These are phyloP conservation scores for Macropus fuliginosus DNA, from an alignment of 2,797 vertebrate genomes.

Conservation along the genomic window DNA sequence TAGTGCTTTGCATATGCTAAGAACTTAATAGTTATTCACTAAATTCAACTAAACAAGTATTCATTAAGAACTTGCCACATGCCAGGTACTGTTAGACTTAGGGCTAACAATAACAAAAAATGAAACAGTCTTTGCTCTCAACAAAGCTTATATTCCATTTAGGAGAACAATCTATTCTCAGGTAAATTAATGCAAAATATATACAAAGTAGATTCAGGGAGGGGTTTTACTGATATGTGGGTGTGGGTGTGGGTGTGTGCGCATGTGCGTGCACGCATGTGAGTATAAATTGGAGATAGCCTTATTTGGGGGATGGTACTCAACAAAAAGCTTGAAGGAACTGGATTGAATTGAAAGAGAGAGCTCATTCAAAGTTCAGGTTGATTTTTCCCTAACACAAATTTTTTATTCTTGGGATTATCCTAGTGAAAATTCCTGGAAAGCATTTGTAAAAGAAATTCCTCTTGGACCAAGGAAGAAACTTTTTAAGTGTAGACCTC, in stretches of 20 bases:
- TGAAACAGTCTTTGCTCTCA: neutral
- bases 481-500: neutral
- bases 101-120: neutral
- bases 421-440: slow-evolving; percentile 24
- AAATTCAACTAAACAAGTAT: neutral
- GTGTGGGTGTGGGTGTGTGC: too few relatives aligned
- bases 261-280: neutral
- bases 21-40: neutral
- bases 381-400: slow-evolving; percentile 9
- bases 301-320: neutral
- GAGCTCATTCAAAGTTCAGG: slow-evolving; percentile 31
- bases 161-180: neutral
- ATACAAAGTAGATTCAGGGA: neutral
- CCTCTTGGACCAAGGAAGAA: slow-evolving; percentile 43
- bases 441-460: slow-evolving; percentile 32
- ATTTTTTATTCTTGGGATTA: slow-evolving; percentile 47
- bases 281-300: neutral
- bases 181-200: neutral
- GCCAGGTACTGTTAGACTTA: neutral
- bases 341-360: neutral
- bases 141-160: neutral
- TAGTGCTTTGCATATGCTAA: neutral
- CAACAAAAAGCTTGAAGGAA: neutral
- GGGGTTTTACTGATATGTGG: neutral
- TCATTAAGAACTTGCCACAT: neutral